Evolutionary conservation across 2,888 invertebrate genomes (phyloP), one percentile per base, ranked within the genome.

Genomic region (Theristus sp.): DNA sequence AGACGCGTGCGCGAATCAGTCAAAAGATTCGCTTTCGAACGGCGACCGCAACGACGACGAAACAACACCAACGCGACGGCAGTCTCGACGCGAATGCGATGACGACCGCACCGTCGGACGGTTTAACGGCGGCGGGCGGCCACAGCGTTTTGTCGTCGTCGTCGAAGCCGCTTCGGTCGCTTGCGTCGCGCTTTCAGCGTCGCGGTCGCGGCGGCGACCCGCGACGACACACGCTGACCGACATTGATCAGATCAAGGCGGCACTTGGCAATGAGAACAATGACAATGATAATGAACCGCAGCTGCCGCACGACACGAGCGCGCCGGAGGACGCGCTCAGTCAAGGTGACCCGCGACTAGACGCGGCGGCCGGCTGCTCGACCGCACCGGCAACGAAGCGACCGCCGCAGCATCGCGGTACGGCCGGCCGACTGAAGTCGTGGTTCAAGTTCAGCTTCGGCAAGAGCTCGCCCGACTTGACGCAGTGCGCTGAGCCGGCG

Each of bases 21-120:
- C 66, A 68, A 59, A 69, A 69, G 61, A 67, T 69, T 46, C 64
- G 66, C 30, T 63, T 69, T 61, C 61, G 68, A n/a, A 64, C 59
- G 13, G 65, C n/a, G n/a, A n/a, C n/a, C n/a, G n/a, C n/a, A n/a
- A n/a, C n/a, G n/a, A n/a, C n/a, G n/a, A n/a, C n/a, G n/a, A n/a
- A n/a, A n/a, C n/a, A n/a, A n/a, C n/a, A n/a, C n/a, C n/a, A n/a
- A n/a, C n/a, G n/a, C n/a, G n/a, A n/a, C n/a, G n/a, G n/a, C n/a
- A n/a, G n/a, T n/a, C n/a, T n/a, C n/a, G n/a, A n/a, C n/a, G n/a
- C n/a, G n/a, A n/a, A n/a, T n/a, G n/a, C 38, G 38, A 38, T 38
- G 10, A 17, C 38, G 38, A 6, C 38, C 38, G 38, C 6, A 17
- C 17, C 38, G 38, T 38, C 17, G 38, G 38, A 6, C 38, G 38